phyloP scores from a whole-genome alignment of 2,797 vertebrate species.

The Manis pentadactyla region DNA sequence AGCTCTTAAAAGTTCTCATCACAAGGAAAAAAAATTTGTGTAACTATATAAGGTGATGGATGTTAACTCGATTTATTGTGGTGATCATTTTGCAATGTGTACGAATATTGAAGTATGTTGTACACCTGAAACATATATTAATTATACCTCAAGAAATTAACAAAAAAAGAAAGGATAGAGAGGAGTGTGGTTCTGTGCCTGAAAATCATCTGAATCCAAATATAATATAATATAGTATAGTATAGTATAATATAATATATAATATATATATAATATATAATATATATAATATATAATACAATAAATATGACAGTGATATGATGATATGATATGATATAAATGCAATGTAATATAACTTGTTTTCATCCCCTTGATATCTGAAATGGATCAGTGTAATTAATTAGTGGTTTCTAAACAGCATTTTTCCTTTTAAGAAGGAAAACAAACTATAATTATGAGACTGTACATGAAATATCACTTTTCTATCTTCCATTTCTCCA shows the following conservation, averaged over 20 bases:
- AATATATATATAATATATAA: neutral
- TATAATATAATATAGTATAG: no score
- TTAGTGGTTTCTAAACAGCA: neutral
- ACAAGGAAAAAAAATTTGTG: neutral
- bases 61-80: neutral
- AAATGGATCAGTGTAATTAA: neutral
- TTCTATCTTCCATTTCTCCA: neutral
- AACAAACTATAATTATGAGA: neutral
- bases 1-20: neutral
- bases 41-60: neutral
- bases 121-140: neutral
- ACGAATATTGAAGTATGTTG: neutral
- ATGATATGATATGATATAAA: neutral
- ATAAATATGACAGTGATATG: neutral
- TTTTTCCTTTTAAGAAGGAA: neutral
- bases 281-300: neutral
- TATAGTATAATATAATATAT: no score
- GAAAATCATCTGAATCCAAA: neutral
- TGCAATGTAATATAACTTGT: neutral
- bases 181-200: neutral
- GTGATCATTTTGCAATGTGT: neutral
- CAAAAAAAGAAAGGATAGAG: neutral
- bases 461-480: neutral
- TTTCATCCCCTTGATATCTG: neutral
- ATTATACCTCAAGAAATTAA: neutral